Base-by-base conservation (phyloP, 2,888 invertebrate genomes). In the Lydus trimaculatus region DNA sequence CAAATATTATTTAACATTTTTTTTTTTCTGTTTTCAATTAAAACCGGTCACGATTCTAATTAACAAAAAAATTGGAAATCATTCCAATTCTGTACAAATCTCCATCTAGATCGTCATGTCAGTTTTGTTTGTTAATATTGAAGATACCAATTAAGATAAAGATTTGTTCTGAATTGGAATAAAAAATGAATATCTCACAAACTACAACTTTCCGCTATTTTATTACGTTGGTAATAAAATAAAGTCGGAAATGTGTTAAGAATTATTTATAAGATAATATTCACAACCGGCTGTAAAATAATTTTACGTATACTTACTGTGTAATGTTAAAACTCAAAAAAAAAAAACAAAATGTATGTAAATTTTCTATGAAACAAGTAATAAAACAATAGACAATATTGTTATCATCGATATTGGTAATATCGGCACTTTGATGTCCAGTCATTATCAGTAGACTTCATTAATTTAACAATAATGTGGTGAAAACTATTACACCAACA, bases 251-350 rank as follows among this genome's bases (percentile, higher is more conserved):
- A 5, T 56, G 23, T 28, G 56, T 25, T 11, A 13, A 56, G 56
- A 25, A 56, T 28, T 28, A 56, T 56, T 28, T 28, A 56, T 56
- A 56, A 56, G 56, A 25, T 25, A 25, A 56, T 56, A 28, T 56
- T 28, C n/a, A 28, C 28, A 28, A 28, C 15, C 1, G 15, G 15
- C 56, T 56, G n/a, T 56, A 56, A 56, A 28, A 25, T 15, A 28
- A 8, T 56, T 56, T 56, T 56, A 56, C 28, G 28, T 1, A 25
- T 28, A 56, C 2, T 48, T 48, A n/a, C n/a, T n/a, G n/a, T n/a
- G n/a, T 48, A 17, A 48, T 20, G 48, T 9, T 3, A 7, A 43
- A 43, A n/a, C 20, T 43, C 17, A 1, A 1, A 7, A 1, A n/a
- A 15, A 4, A n/a, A 8, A 39, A 39, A 39, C n/a, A 5, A 13